These are phyloP conservation scores for Cydia splendana DNA, from an alignment of 1,140 invertebrate genomes.

Conservation along the genomic window DNA sequence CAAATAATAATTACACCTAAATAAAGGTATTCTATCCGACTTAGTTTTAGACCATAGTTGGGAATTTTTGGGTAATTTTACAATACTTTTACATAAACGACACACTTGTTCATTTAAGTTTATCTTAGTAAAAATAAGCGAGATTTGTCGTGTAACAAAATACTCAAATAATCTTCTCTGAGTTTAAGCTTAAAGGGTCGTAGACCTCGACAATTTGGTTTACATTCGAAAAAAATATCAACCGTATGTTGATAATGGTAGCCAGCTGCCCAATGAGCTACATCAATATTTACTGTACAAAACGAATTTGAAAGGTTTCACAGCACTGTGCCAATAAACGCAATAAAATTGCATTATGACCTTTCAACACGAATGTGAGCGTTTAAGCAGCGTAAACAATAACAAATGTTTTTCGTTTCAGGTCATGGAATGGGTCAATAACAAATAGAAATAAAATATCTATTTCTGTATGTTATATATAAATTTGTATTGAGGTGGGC, in stretches of 20 bases:
- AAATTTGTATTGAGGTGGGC: too few relatives aligned
- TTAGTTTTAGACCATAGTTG: too few relatives aligned
- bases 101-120: too few relatives aligned
- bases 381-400: not conserved
- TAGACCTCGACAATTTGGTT: not conserved
- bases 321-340: not conserved
- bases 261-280: not conserved
- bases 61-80: too few relatives aligned
- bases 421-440: not conserved
- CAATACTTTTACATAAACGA: too few relatives aligned
- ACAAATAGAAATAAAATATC: not conserved
- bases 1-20: too few relatives aligned
- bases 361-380: not conserved
- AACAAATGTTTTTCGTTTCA: not conserved
- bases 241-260: not conserved
- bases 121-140: too few relatives aligned
- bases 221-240: not conserved
- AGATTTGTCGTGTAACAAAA: too few relatives aligned
- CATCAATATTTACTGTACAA: slow-evolving; percentile 2
- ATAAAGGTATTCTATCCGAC: too few relatives aligned
- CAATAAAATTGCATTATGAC: not conserved
- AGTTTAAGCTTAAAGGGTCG: too few relatives aligned
- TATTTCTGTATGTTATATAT: too few relatives aligned
- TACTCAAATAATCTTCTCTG: too few relatives aligned
- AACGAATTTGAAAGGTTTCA: slow-evolving; percentile 5